A percentile compares a stretch with the other conserved stretches of the same genome.
phyloP scores from a whole-genome alignment of 23 tunicate genomes.

The Phallusia fumigata region DNA sequence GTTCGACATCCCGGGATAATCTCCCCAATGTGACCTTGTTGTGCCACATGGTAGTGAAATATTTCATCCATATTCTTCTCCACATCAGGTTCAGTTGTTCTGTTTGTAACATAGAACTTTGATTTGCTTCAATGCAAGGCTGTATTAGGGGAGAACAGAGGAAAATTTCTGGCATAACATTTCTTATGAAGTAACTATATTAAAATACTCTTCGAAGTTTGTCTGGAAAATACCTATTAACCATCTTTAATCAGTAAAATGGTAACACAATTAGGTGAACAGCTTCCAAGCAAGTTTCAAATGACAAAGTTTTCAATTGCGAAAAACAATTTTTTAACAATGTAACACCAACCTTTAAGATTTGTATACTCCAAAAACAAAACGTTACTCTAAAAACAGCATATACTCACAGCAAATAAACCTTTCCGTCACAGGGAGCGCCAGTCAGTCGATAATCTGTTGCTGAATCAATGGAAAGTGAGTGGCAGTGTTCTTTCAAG shows the following conservation, averaged over 20 bases:
- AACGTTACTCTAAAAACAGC: no score
- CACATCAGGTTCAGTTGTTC: conserved; percentile 37
- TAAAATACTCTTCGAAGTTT: no score
- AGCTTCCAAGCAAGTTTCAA: no score
- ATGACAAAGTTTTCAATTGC: background rate
- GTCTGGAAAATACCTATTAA: background rate
- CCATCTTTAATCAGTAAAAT: background rate
- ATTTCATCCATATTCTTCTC: conserved; percentile 64
- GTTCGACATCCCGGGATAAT: background rate
- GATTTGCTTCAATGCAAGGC: no score
- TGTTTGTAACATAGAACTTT: background rate
- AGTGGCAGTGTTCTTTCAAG: conserved; percentile 60
- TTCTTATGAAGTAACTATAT: background rate
- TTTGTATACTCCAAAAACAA: no score
- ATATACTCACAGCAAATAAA: conserved; percentile 65
- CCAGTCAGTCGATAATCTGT: conserved; percentile 78
- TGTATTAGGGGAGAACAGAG: no score
- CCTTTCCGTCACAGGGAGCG: conserved; percentile 71
- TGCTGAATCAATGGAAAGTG: conserved; percentile 55
- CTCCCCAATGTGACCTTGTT: background rate
- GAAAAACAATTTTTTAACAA: background rate
- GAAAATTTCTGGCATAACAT: background rate
- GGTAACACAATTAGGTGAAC: no score
- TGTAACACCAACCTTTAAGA: background rate
- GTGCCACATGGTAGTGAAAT: conserved; percentile 47